Percentiles rank a stretch among this genome's conserved stretches.
phyloP scores from a whole-genome alignment of 1,140 invertebrate species.

The Atta cephalotes region DNA sequence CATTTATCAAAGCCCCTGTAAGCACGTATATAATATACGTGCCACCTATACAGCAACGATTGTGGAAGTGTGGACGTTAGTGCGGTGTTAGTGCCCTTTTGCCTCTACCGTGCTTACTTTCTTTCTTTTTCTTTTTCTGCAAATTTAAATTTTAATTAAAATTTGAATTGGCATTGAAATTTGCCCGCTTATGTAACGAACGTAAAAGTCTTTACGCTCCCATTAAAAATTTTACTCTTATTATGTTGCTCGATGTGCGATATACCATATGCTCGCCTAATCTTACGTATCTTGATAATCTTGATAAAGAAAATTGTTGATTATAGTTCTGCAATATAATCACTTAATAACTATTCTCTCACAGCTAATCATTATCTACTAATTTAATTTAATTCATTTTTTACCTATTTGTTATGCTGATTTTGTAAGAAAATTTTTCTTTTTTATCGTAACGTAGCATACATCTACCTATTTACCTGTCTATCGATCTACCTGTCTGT shows the following conservation, averaged over 20 bases:
- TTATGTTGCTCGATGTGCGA: background rate
- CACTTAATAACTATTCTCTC: slow-evolving; percentile 1
- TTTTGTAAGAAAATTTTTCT: background rate
- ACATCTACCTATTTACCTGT: slow-evolving; percentile 10
- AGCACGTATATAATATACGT: slow-evolving; percentile 30
- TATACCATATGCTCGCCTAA: background rate
- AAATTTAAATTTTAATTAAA: slow-evolving; percentile 57
- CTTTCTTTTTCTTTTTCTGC: slow-evolving; percentile 4
- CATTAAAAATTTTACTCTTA: slow-evolving; percentile 32
- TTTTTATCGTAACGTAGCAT: slow-evolving; percentile 24
- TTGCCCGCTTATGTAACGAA: background rate
- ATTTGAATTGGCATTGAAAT: slow-evolving; percentile 38
- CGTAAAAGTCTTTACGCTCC: background rate
- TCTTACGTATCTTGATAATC: background rate
- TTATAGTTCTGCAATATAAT: background rate
- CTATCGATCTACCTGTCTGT: slow-evolving; percentile 52
- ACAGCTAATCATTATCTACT: background rate
- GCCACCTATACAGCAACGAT: background rate
- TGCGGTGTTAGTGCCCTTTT: slow-evolving; percentile 31
- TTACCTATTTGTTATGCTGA: background rate
- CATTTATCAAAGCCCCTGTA: slow-evolving; percentile 79
- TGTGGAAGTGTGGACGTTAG: background rate
- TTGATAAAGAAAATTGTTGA: background rate
- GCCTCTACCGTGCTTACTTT: background rate
- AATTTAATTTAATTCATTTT: slow-evolving; percentile 29